phyloP scores from a whole-genome alignment of 2,113 vertebrate species.

The Phodopus roborovskii region DNA sequence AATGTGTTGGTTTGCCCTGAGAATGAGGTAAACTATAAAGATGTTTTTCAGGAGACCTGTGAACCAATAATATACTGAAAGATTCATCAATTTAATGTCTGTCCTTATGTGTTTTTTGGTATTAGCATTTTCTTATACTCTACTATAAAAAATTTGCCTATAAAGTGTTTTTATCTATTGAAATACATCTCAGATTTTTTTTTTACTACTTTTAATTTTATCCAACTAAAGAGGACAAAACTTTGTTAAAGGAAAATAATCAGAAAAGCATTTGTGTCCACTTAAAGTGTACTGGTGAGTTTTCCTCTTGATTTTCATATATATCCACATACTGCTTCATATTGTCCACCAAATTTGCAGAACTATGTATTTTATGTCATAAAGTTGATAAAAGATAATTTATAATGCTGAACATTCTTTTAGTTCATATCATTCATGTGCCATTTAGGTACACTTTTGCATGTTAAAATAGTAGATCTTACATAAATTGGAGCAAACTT shows the following conservation, averaged over 20 bases:
- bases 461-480: slow-evolving; percentile 37
- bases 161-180: neutral
- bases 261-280: neutral
- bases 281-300: neutral
- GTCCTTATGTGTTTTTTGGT: neutral
- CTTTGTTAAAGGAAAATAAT: slow-evolving; percentile 27
- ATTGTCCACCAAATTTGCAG: neutral
- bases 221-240: slow-evolving; percentile 29
- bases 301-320: neutral
- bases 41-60: slow-evolving; percentile 22
- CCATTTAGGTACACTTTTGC: slow-evolving; percentile 29
- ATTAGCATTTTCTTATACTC: neutral
- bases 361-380: neutral
- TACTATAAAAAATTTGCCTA: slow-evolving; percentile 28
- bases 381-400: slow-evolving; percentile 41
- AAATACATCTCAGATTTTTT: neutral
- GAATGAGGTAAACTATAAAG: neutral
- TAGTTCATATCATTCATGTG: neutral
- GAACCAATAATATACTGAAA: neutral
- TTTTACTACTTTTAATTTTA: slow-evolving; percentile 36
- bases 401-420: slow-evolving; percentile 27
- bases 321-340: neutral
- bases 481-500: slow-evolving; percentile 57
- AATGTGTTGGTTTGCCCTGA: neutral
- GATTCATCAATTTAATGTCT: neutral